Evolutionary conservation across 2,888 invertebrate species (phyloP).

Genomic region (Caenorhabditis macrosperma): DNA sequence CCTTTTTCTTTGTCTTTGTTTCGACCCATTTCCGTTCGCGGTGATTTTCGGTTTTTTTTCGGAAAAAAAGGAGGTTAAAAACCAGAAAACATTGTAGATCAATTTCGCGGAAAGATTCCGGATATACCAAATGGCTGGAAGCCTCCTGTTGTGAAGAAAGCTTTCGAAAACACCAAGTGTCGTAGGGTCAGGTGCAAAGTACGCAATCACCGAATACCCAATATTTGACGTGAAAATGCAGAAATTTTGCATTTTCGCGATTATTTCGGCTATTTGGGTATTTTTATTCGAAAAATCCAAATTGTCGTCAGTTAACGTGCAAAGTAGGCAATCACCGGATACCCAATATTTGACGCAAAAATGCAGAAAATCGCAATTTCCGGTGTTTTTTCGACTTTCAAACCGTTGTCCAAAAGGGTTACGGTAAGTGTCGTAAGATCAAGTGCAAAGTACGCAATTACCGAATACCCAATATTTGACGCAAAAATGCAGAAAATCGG

Average conservation of each 20-base stretch:
- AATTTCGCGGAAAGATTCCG: too few relatives aligned
- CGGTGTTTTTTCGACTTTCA: too few relatives aligned
- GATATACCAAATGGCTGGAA: background rate
- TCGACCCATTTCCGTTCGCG: too few relatives aligned
- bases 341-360: background rate
- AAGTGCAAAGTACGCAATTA: too few relatives aligned
- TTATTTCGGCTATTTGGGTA: background rate
- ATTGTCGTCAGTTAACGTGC: background rate
- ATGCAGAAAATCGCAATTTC: background rate
- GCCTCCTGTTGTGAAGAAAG: background rate
- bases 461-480: too few relatives aligned
- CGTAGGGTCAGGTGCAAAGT: background rate
- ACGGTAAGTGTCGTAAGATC: too few relatives aligned
- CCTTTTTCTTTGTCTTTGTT: too few relatives aligned
- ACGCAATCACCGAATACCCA: background rate
- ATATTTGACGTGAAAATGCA: background rate
- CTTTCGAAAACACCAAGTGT: background rate
- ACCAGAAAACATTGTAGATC: too few relatives aligned
- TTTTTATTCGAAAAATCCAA: background rate
- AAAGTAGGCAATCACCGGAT: background rate
- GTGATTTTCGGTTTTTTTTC: too few relatives aligned
- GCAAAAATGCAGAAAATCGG: too few relatives aligned
- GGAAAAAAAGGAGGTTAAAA: too few relatives aligned
- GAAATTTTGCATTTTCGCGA: background rate
- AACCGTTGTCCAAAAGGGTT: too few relatives aligned